phyloP scores from a whole-genome alignment of 2,113 vertebrate genomes.

The Scomber scombrus region DNA sequence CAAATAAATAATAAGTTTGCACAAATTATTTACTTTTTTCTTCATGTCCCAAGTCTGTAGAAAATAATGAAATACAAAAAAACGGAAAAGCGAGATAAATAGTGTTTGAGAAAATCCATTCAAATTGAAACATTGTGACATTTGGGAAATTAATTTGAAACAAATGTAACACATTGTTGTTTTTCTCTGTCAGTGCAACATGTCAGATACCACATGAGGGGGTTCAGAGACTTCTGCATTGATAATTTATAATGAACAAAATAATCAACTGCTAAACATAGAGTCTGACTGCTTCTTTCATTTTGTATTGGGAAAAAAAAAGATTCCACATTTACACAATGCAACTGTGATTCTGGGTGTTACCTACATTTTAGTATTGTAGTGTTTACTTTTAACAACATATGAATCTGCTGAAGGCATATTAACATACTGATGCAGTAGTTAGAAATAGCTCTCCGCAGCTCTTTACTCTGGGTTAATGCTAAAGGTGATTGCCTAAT shows the following conservation, averaged over 20 bases:
- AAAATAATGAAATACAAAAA: background rate
- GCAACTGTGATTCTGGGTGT: background rate
- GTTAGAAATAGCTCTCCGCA: constrained; percentile 5
- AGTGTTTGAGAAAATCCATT: no score
- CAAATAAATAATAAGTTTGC: no score
- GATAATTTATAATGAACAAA: background rate
- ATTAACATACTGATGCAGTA: background rate
- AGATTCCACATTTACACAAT: background rate
- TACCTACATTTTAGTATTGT: background rate
- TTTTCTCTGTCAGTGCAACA: background rate
- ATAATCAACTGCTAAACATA: background rate
- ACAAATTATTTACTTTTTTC: no score
- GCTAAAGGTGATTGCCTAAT: constrained; percentile 42
- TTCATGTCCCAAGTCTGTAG: no score
- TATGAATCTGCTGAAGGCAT: background rate
- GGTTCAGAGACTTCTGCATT: background rate
- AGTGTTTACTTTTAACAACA: background rate
- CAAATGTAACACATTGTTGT: background rate
- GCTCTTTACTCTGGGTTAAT: constrained; percentile 42
- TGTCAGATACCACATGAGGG: background rate
- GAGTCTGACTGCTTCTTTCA: background rate
- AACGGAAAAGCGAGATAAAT: background rate
- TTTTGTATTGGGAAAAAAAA: background rate
- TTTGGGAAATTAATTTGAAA: background rate
- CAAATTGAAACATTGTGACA: background rate